These are phyloP conservation scores for Colletes latitarsis DNA, from an alignment of 1,140 invertebrate genomes.

Conservation along the genomic window DNA sequence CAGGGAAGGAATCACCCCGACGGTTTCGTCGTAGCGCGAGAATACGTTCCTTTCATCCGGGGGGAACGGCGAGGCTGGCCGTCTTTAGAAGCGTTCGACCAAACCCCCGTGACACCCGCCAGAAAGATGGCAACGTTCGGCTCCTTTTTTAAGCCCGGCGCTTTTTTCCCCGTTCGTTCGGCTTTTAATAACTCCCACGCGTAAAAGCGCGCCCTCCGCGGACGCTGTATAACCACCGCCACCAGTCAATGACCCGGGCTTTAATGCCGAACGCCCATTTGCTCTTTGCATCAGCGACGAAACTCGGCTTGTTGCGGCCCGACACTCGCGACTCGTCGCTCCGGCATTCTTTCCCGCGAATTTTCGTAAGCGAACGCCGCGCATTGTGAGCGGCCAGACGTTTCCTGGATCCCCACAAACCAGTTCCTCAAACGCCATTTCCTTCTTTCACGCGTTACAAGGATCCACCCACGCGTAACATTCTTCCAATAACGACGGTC, in stretches of 20 bases:
- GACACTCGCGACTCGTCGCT: not conserved
- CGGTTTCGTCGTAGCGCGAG: not conserved
- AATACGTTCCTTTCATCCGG: conserved; percentile 12
- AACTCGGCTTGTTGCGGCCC: conserved; percentile 12
- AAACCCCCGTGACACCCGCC: conserved; percentile 47
- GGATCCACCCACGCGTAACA: too few species aligned
- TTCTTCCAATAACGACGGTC: too few species aligned
- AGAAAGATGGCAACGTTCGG: conserved; percentile 50
- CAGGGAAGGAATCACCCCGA: not conserved
- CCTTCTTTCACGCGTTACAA: not conserved
- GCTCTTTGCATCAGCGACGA: conserved; percentile 35
- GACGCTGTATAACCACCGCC: conserved; percentile 60
- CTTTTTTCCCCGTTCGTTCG: conserved; percentile 61
- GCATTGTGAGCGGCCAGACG: not conserved
- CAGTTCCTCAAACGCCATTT: not conserved
- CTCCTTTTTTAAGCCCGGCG: conserved; percentile 57
- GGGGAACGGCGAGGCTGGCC: not conserved
- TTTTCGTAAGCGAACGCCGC: conserved; percentile 20
- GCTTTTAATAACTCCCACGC: conserved; percentile 73
- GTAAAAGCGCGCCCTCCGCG: conserved; percentile 50
- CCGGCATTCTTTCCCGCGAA: conserved; percentile 2
- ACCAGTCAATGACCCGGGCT: conserved; percentile 72
- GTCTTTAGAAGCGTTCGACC: conserved; percentile 22
- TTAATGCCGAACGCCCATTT: conserved; percentile 60
- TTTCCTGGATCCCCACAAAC: not conserved